Conservation (phyloP, 2,888 invertebrate species). For the Escarpia spicata region DNA sequence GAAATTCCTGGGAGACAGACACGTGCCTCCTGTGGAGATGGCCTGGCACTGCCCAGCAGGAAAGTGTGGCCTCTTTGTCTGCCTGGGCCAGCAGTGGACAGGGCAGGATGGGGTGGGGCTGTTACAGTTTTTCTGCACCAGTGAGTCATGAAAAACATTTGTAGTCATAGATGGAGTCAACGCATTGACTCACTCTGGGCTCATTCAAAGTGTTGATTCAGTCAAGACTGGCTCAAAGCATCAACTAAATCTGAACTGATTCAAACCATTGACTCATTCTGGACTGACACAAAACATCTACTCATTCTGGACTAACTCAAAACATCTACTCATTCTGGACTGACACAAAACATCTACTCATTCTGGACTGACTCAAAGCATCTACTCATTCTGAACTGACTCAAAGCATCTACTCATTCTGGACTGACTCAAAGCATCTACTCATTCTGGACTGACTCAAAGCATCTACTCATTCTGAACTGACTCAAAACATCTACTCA, state of each 20-base stretch:
- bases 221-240: no score
- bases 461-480: no score
- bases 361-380: no score
- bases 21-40: background rate
- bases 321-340: no score
- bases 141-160: background rate
- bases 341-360: no score
- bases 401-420: no score
- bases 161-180: background rate
- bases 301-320: background rate
- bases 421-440: no score
- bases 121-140: background rate
- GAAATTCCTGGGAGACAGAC: constrained; percentile 7
- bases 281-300: background rate
- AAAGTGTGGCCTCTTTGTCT: background rate
- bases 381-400: no score
- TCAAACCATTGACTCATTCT: background rate
- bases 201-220: no score
- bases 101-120: background rate
- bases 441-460: no score
- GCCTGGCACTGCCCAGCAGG: background rate
- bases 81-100: background rate
- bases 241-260: background rate
- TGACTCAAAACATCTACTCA: no score
- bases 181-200: background rate